Conservation (phyloP, 2,888 invertebrate genomes). For the Monochamus alternatus region DNA sequence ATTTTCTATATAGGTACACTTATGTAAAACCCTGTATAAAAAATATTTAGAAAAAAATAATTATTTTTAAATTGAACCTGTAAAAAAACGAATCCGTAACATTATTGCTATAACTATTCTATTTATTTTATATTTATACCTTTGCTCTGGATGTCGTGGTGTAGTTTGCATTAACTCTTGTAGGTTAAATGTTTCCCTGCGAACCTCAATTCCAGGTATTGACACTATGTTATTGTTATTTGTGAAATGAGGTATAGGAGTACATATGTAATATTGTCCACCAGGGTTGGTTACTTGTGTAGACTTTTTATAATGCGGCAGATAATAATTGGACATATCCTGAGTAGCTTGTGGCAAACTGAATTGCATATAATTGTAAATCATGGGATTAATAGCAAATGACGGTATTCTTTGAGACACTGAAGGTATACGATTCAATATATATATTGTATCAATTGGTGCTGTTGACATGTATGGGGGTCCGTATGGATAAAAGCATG, state of each 20-base stretch:
- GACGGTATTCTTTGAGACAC: slow-evolving; percentile 39
- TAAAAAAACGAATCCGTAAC: too few species aligned
- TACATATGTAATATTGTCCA: slow-evolving; percentile 67
- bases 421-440: slow-evolving; percentile 41
- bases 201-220: slow-evolving; percentile 65
- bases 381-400: slow-evolving; percentile 59
- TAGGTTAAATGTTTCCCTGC: slow-evolving; percentile 57
- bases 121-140: not conserved
- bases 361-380: slow-evolving; percentile 55
- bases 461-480: slow-evolving; percentile 53
- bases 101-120: too few species aligned
- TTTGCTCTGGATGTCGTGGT: slow-evolving; percentile 16
- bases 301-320: slow-evolving; percentile 40
- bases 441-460: slow-evolving; percentile 49
- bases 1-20: too few species aligned
- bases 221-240: slow-evolving; percentile 58
- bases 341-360: slow-evolving; percentile 30
- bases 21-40: too few species aligned
- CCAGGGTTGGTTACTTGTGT: slow-evolving; percentile 59
- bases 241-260: slow-evolving; percentile 61
- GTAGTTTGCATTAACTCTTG: slow-evolving; percentile 55
- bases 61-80: too few species aligned
- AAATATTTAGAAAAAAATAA: too few species aligned
- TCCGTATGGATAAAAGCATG: slow-evolving; percentile 59
- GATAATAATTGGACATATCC: slow-evolving; percentile 17